Percentiles rank a stretch among this genome's conserved stretches.
Evolutionary conservation across 2,113 vertebrate genomes (phyloP).

Genomic region (Pseudorasbora parva): DNA sequence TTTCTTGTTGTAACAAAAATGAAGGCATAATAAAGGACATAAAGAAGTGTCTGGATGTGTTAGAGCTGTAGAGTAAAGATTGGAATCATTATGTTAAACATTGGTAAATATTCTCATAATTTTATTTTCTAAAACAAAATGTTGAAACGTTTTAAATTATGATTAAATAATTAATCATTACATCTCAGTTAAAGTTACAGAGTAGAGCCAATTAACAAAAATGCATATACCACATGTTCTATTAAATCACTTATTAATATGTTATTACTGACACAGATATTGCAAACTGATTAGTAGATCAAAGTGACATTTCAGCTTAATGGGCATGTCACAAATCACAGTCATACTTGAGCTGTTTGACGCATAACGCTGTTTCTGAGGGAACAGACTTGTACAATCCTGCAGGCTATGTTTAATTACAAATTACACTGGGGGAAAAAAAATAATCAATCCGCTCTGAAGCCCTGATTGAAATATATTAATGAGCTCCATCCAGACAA

Average conservation of each 20-base stretch:
- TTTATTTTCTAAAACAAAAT: neutral
- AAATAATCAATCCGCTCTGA: neutral
- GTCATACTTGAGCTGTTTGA: constrained; percentile 24
- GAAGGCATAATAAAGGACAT: too few relatives aligned
- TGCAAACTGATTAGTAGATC: constrained; percentile 4
- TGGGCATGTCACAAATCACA: neutral
- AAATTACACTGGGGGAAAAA: neutral
- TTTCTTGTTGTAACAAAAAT: too few relatives aligned
- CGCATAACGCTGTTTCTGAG: neutral
- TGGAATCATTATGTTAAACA: neutral
- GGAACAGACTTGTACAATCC: constrained; percentile 8
- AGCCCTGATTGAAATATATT: neutral
- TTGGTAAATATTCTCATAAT: neutral
- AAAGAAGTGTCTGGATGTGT: neutral
- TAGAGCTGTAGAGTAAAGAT: neutral
- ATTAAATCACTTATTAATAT: neutral
- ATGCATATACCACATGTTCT: neutral
- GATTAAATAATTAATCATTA: neutral
- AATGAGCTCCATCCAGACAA: constrained; percentile 39
- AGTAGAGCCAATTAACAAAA: neutral
- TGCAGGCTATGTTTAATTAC: neutral
- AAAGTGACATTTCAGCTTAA: neutral
- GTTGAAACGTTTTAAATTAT: neutral
- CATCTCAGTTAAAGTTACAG: neutral
- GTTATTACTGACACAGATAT: neutral